Conservation (phyloP, 2,113 vertebrate species). For the Esox niger region DNA sequence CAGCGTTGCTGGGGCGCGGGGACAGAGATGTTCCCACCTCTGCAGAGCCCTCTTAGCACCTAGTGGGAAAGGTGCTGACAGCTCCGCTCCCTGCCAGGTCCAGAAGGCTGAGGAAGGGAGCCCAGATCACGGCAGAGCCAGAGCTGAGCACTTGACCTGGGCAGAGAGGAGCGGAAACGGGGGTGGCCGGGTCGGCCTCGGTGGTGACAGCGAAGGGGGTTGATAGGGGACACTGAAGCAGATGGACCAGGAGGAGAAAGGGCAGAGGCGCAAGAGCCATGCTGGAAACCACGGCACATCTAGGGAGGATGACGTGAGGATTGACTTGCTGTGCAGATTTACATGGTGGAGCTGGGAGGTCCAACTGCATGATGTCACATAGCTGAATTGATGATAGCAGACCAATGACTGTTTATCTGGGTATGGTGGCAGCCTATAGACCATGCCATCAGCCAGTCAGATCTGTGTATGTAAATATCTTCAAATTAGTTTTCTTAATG, state of each 20-base stretch:
- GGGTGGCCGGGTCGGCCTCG: constrained; percentile 20
- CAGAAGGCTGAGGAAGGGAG: constrained; percentile 22
- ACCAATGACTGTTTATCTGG: too few species aligned
- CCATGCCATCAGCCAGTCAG: too few species aligned
- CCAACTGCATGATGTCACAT: too few species aligned
- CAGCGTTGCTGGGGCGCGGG: constrained; percentile 6
- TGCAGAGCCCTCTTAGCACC: constrained; percentile 58
- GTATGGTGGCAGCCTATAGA: too few species aligned
- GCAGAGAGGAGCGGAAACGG: not conserved
- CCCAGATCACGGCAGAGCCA: constrained; percentile 9
- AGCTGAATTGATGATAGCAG: too few species aligned
- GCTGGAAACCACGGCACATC: not conserved
- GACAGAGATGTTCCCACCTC: constrained; percentile 65
- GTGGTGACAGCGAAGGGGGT: constrained; percentile 41
- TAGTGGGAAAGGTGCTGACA: constrained; percentile 55
- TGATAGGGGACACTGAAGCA: constrained; percentile 22
- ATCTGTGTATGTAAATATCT: too few species aligned
- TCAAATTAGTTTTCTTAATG: too few species aligned
- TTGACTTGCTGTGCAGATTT: too few species aligned
- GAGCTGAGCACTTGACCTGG: not conserved
- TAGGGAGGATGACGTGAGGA: constrained; percentile 36
- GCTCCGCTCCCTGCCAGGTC: constrained; percentile 13
- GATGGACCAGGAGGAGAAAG: constrained; percentile 12
- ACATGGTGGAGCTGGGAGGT: too few species aligned
- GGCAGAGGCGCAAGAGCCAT: constrained; percentile 5